Percentiles rank a stretch among this genome's conserved stretches.
phyloP scores from a whole-genome alignment of 2,113 vertebrate species.

The Euleptes europaea region DNA sequence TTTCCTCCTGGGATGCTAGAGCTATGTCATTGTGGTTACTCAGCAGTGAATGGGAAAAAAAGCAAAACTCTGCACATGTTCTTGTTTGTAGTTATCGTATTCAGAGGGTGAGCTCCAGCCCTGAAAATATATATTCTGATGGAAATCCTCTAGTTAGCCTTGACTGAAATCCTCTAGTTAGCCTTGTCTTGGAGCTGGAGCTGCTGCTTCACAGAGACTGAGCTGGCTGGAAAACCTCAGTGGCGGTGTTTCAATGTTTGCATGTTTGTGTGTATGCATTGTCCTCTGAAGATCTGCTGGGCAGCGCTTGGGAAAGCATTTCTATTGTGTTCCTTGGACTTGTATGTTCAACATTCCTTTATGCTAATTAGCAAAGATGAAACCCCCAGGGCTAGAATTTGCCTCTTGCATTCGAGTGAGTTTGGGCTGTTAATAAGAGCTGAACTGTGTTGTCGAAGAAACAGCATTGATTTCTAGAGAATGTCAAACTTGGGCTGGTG shows the following conservation, averaged over 20 bases:
- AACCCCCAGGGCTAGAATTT: constrained; percentile 48
- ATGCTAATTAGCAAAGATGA: constrained; percentile 58
- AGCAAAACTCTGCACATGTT: neutral
- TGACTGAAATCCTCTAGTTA: no score
- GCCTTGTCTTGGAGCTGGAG: neutral
- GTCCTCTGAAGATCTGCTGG: neutral
- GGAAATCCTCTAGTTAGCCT: neutral
- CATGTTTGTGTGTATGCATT: neutral
- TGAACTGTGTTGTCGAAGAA: constrained; percentile 61
- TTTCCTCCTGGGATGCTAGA: neutral
- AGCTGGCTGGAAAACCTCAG: neutral
- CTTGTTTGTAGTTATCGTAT: neutral
- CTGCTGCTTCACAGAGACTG: constrained; percentile 16
- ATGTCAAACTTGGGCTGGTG: constrained; percentile 48
- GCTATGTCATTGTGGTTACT: neutral
- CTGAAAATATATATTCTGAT: neutral
- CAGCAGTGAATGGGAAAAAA: neutral
- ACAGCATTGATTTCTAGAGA: constrained; percentile 57
- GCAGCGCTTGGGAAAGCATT: constrained; percentile 21
- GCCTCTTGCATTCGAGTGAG: constrained; percentile 53
- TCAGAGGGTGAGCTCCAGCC: neutral
- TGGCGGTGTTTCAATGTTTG: neutral
- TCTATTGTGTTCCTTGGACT: constrained; percentile 34
- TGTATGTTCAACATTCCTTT: constrained; percentile 39
- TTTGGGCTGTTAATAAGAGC: constrained; percentile 62